phyloP scores from a whole-genome alignment of 2,113 vertebrate genomes.

The Vidua macroura region DNA sequence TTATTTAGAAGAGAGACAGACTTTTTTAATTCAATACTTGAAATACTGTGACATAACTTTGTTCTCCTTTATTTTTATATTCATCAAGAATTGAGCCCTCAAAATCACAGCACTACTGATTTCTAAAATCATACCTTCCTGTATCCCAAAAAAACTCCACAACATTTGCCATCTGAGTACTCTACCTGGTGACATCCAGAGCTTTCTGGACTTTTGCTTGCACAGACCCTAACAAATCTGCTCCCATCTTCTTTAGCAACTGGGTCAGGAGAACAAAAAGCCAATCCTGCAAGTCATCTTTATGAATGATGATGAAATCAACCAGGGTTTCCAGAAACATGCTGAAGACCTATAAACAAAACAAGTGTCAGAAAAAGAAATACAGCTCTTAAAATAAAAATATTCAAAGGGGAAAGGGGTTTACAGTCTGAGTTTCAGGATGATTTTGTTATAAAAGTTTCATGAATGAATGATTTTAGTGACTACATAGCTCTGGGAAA shows the following conservation, averaged over 20 bases:
- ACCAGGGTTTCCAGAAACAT: conserved; percentile 99
- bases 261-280: conserved; percentile 97
- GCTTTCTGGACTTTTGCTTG: conserved; percentile 98
- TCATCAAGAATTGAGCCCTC: neutral
- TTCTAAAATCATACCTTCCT: neutral
- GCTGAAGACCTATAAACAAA: conserved; percentile 88
- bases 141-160: neutral
- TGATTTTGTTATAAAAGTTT: conserved; percentile 11
- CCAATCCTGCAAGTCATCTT: conserved; percentile 97
- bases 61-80: neutral
- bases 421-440: neutral
- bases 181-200: conserved; percentile 92
- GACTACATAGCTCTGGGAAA: neutral
- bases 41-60: neutral
- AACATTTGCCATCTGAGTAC: neutral
- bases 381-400: neutral
- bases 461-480: conserved; percentile 26
- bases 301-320: conserved; percentile 95
- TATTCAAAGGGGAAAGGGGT: neutral
- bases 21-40: neutral
- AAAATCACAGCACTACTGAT: neutral
- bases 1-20: neutral
- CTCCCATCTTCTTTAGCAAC: conserved; percentile 97
- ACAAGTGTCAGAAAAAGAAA: neutral
- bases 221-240: conserved; percentile 94